Evolutionary conservation across 2,888 invertebrate genomes (phyloP), one percentile per base, ranked within the genome.

Genomic region (Malthinus flaveolus): DNA sequence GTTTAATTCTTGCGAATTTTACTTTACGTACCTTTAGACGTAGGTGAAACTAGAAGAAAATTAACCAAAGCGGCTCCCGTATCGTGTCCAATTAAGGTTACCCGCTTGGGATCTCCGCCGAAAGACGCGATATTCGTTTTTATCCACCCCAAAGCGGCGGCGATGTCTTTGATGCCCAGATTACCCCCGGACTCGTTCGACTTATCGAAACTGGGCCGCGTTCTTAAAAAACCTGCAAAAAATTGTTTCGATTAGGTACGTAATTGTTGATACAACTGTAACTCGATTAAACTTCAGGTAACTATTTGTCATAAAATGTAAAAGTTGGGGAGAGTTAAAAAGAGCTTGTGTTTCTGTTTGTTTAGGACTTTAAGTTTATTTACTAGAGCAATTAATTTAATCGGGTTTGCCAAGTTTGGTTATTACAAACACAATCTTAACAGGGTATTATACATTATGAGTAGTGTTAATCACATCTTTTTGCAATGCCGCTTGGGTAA

Each of bases 51-150:
- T 72, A 95, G 87, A 54, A 95, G 83, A 37, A 93, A 84, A 77
- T 93, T 93, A 64, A 88, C 92, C 34, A 94, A 82, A 1, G 93
- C 91, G 0, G 94, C 95, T 1, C 94, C 95, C 3, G 90, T 89
- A 50, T 90, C 91, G 80, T 95, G 94, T 1, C 93, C 95, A 65
- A 91, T 84, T 37, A 95, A 79, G 15, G 94, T 94, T 61, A 95
- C 86, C 49, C 91, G 82, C 45, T 83, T 80, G 0, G 91, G 87
- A 80, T 95, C 94, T 0, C 95, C 95, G n/a, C 93, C 93, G 77
- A 96, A 95, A 1, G 90, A 87, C 0, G 84, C 90, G 42, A 95
- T 87, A 79, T 95, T 93, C 69, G 85, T 85, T 65, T 87, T 86
- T 70, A 93, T 84, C 95, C 95, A 95, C 61, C 85, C 84, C 61